Evolutionary conservation across 2,113 vertebrate species (phyloP).

Genomic region (Saiga tatarica): DNA sequence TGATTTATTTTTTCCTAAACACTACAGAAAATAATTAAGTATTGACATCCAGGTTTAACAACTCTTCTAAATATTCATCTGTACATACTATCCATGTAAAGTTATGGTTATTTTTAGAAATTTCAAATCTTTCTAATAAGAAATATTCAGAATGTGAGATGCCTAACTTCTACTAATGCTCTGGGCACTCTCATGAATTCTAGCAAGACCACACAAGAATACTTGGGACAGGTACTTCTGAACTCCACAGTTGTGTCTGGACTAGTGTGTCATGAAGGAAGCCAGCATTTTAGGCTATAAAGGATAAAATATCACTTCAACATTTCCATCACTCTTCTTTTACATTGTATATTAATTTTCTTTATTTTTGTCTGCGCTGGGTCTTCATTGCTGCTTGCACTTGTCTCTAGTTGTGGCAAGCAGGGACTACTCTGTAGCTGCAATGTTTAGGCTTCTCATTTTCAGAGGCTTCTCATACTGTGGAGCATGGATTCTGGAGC

Average conservation of each 20-base stretch:
- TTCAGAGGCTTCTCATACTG: fast-evolving
- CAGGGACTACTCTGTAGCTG: background rate
- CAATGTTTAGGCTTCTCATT: background rate
- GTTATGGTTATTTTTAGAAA: background rate
- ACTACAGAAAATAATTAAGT: background rate
- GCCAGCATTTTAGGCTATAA: background rate
- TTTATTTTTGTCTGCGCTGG: background rate
- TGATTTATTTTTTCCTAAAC: background rate
- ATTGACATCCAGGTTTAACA: background rate
- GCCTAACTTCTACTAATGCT: background rate
- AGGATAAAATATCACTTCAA: background rate
- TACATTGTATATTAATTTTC: background rate
- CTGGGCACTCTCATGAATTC: background rate
- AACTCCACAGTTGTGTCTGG: background rate
- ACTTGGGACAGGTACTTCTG: background rate
- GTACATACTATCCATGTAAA: background rate
- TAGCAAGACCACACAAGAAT: background rate
- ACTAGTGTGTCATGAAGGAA: background rate
- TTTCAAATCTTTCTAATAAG: background rate
- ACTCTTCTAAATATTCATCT: background rate
- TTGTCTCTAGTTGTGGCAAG: background rate
- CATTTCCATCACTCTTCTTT: background rate
- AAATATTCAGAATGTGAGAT: background rate
- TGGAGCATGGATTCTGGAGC: background rate
- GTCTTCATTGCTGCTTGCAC: background rate